Evolutionary conservation across 2,113 vertebrate genomes (phyloP).

Genomic region (Lepus europaeus): DNA sequence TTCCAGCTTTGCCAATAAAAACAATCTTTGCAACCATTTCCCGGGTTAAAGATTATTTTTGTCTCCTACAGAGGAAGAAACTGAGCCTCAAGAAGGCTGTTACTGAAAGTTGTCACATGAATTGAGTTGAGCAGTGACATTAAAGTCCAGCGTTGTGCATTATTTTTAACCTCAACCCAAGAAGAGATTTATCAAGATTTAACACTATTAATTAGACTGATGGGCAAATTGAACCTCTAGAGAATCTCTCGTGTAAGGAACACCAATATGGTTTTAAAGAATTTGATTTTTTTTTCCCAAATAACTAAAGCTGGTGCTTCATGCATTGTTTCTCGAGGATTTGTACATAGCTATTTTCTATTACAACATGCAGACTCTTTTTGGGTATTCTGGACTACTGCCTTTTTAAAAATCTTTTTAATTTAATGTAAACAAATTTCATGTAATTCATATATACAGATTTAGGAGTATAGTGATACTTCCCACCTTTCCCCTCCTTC

Average conservation of each 20-base stretch:
- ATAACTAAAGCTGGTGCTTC: neutral
- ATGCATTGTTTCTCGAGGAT: neutral
- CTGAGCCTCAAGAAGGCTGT: neutral
- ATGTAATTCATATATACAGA: no score
- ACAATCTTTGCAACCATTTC: slow-evolving; percentile 1
- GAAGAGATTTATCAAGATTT: slow-evolving; percentile 33
- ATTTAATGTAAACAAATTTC: no score
- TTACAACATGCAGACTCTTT: neutral
- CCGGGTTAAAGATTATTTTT: slow-evolving; percentile 13
- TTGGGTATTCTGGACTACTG: neutral
- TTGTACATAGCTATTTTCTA: neutral
- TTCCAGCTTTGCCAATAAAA: neutral
- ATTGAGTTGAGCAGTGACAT: neutral
- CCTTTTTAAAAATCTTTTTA: neutral
- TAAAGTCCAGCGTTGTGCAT: neutral
- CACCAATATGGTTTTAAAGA: neutral
- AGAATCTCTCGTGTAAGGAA: neutral
- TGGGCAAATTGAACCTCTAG: neutral
- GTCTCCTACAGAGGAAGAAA: slow-evolving; percentile 27
- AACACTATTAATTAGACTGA: neutral
- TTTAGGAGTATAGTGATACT: no score
- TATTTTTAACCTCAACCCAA: neutral
- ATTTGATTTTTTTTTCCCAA: neutral
- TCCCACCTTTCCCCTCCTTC: no score
- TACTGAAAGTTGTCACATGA: neutral